Base-by-base conservation (phyloP, 2,797 vertebrate species). In the Paguma larvata region DNA sequence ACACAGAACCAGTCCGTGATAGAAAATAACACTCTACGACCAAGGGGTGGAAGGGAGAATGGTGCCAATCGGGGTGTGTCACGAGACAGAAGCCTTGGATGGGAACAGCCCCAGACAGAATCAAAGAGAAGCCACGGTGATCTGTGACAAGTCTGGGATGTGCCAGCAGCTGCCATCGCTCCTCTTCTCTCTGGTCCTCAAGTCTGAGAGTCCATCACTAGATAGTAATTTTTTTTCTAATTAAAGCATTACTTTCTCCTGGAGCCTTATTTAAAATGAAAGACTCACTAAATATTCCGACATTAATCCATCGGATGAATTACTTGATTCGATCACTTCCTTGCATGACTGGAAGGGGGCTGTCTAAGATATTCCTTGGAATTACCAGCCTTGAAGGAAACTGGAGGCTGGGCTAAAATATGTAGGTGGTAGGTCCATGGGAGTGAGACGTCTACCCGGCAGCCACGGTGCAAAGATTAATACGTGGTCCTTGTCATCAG, bases 41-140 rank as follows among this genome's bases (percentile, higher is more conserved):
- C 13, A 32, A 32, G 5, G 30, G 3, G 13, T 9, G 11, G 16
- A 30, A 63, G 34, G 53, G 48, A 59, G 27, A 72, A 38, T 4
- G 21, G 15, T 6, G 8, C 9, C 59, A n/a, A 59, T 3, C 19
- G 3, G 62, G 34, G 23, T 12, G 7, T 32, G 25, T 68, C 12
- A 32, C 27, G 34, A 44, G 63, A 32, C 0, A 3, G 9, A 12
- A 27, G 1, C 6, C 16, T 5, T 2, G 6, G 23, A 18, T 4
- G 41, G 38, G 30, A 30, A 72, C 8, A 46, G 38, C 6, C 38
- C 59, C n/a, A 13, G 41, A 23, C 14, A 5, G 48, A 90, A 41
- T 23, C 14, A 5, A 19, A 23, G 2, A 2, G 30, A 0, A 16
- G 25, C 73, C 34, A 9, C 18, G 12, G 2, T 13, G 63, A n/a